Base-by-base conservation (phyloP, 2,113 vertebrate genomes). In the Nothobranchius furzeri region DNA sequence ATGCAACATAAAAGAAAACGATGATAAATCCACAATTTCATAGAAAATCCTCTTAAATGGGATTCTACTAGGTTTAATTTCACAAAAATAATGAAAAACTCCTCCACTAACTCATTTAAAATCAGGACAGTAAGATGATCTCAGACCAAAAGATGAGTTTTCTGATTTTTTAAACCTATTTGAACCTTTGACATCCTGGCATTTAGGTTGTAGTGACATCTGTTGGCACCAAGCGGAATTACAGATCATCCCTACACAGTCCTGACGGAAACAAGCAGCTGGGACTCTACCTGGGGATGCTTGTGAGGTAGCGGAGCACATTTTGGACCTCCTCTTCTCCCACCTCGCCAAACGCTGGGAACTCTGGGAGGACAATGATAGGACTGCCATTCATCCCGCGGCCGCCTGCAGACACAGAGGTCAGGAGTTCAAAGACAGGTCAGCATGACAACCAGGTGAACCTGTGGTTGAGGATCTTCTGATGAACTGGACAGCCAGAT, bases 281-380 rank as follows among this genome's bases (percentile, higher is more conserved):
- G 40, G 13, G 58, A 45, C 8, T 46, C 85, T 73, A 9, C 97
- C 95, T 98, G 66, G 96, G 95, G 49, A 98, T 85, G 45, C 95
- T 95, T 2, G 95, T 97, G 81, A 99, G 93, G 87, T 99, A 99
- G 15, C 89, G 89, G 73, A 99, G 89, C 76, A 99, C 97, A 20
- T 93, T 95, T 77, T 96, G 95, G 76, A 99, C 89, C 74, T 98
- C 97, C 49, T 93, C 92, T 54, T 98, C 96, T 0, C 95, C 93
- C 78, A 99, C 93, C 63, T 98, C 96, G 0, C 91, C 82, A 82
- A 99, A 99, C 48, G 91, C 78, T 1, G 96, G 95, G 75, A 95
- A 99, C 82, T 99, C 96, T 30, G 97, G 97, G 89, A 99, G 96
- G 57, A 97, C 87, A 79, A 99, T 95, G 88, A 99, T 90, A 0